Evolutionary conservation across 2,797 vertebrate species (phyloP), one percentile per base, ranked within the genome.

Genomic region (Syncerus caffer): DNA sequence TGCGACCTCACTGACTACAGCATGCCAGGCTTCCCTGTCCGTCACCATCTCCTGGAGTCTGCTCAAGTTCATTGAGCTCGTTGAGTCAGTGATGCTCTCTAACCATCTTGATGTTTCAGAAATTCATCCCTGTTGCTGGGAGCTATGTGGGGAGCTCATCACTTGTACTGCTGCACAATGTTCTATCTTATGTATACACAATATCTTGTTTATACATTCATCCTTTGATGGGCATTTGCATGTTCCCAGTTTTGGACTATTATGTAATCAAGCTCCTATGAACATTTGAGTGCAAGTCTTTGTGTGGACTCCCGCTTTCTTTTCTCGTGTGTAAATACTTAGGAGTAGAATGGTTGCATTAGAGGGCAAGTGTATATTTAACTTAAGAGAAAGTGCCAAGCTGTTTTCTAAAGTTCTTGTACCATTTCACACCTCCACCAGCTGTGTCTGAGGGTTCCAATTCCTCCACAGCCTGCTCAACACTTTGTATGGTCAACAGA

Each of bases 391-490:
- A 76, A 64, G n/a, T n/a, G 17, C 55, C 50, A 62, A 14, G 16
- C 34, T 67, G 27, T 71, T 82, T 78, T 62, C 82, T 50, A 42
- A 50, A 42, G 12, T 13, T 14, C 21, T 23, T 11, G n/a, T 14
- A 6, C n/a, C 51, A 11, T 45, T 47, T 85, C 27, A 47, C 4
- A 19, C 16, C 23, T 50, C 80, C 5, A 2, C 31, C 64, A 11
- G n/a, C 71, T 2, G 2, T 23, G 4, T 25, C 14, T 0, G 51
- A 19, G 55, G 3, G 0, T 9, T 42, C 60, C 7, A 0, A 4
- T 27, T 31, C 21, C 42, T 55, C 71, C 17, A 10, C 3, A 53
- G 2, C 42, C 29, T n/a, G n/a, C 12, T 21, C 34, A 31, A 0
- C 2, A 19, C 11, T 51, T n/a, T 14, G 12, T 42, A 0, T 29